Conservation (phyloP, 2,113 vertebrate species). For the Silurus glanis region DNA sequence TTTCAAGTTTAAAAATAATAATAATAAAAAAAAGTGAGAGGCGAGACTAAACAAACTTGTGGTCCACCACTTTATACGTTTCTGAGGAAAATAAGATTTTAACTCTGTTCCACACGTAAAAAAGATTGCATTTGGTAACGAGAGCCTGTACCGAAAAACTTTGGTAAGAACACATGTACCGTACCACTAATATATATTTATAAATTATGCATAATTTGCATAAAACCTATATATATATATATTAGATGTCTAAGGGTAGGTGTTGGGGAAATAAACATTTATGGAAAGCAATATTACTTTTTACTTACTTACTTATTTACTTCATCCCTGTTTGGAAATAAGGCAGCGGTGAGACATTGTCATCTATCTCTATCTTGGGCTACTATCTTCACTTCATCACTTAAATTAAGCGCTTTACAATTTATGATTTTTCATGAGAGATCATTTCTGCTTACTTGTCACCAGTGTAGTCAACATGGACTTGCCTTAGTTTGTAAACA, state of each 20-base stretch:
- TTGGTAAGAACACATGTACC: no score
- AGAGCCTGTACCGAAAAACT: no score
- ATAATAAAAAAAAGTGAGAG: no score
- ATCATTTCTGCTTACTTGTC: background rate
- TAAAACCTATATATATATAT: background rate
- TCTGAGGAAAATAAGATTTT: no score
- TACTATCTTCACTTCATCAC: background rate
- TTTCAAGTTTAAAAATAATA: no score
- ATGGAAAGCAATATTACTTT: background rate
- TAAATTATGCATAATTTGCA: no score
- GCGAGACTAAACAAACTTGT: no score
- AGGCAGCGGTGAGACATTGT: slow-evolving; percentile 1
- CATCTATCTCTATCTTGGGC: slow-evolving; percentile 12
- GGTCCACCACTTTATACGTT: no score
- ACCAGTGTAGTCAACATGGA: background rate
- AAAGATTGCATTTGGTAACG: no score
- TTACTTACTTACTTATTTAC: background rate
- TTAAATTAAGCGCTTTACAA: background rate
- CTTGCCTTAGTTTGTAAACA: background rate
- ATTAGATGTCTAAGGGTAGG: background rate
- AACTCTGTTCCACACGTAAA: no score
- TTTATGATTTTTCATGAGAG: background rate
- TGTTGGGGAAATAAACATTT: slow-evolving; percentile 1
- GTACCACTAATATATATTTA: no score
- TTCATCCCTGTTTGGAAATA: background rate